A percentile compares a stretch with the other conserved stretches of the same genome.
These are phyloP conservation scores for Ascaphus truei DNA, from an alignment of 2,113 vertebrate species.

Conservation along the genomic window DNA sequence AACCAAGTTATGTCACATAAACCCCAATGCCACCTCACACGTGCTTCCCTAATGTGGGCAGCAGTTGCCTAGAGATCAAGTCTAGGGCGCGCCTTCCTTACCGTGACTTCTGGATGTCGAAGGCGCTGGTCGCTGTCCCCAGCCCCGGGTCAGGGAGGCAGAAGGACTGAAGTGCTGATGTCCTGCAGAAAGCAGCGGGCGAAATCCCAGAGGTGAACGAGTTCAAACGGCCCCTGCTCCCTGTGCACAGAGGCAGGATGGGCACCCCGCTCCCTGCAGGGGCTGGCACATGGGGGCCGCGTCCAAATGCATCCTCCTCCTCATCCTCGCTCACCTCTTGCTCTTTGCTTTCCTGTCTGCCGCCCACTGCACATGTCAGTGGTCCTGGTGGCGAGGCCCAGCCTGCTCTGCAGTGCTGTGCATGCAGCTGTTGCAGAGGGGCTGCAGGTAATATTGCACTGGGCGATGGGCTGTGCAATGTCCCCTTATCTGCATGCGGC, in stretches of 20 bases:
- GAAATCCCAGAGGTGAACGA: conserved; percentile 91
- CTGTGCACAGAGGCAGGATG: conserved; percentile 34
- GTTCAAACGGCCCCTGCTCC: conserved; percentile 79
- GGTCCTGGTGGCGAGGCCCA: conserved; percentile 21
- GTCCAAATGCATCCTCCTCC: conserved; percentile 71
- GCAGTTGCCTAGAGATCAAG: too few species aligned
- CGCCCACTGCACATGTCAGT: conserved; percentile 41
- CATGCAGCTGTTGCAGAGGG: conserved; percentile 46
- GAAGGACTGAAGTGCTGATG: conserved; percentile 61
- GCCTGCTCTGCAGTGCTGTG: neutral
- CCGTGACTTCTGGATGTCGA: conserved; percentile 89
- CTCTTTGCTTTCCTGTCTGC: conserved; percentile 44
- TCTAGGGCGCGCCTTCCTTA: too few species aligned
- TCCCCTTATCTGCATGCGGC: conserved; percentile 46
- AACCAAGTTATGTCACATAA: too few species aligned
- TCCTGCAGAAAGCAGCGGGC: conserved; percentile 72
- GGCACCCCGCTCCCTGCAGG: conserved; percentile 47
- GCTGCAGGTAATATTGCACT: conserved; percentile 44
- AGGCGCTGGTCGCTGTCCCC: conserved; percentile 60
- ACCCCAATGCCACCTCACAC: too few species aligned
- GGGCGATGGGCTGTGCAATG: conserved; percentile 35
- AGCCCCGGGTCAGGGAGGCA: conserved; percentile 65
- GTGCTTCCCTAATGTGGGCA: too few species aligned
- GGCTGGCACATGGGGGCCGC: conserved; percentile 52
- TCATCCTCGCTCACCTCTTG: conserved; percentile 52